These are phyloP conservation scores for Trichonephila clavata DNA, from an alignment of 1,140 invertebrate genomes.

Conservation along the genomic window DNA sequence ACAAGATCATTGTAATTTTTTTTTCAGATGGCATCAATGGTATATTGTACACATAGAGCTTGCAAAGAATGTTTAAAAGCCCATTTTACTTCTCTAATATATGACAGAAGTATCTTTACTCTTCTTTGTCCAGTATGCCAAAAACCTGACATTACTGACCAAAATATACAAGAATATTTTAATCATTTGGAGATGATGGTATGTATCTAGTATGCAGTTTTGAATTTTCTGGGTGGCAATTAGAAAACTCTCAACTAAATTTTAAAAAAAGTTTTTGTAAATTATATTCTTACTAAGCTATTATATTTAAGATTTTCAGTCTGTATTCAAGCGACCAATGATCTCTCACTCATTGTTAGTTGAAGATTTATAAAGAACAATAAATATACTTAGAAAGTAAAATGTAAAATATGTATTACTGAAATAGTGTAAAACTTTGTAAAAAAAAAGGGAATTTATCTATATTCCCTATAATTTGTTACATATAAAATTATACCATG, in stretches of 20 bases:
- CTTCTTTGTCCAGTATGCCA: constrained; percentile 96
- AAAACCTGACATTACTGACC: constrained; percentile 85
- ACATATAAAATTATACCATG: no score
- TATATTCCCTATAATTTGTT: no score
- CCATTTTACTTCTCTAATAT: constrained; percentile 95
- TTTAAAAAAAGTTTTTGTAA: no score
- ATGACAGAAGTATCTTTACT: constrained; percentile 92
- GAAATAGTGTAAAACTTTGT: no score
- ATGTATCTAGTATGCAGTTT: neutral
- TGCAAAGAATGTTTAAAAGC: constrained; percentile 93
- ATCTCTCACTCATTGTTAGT: neutral
- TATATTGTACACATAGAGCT: constrained; percentile 92
- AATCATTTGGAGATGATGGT: constrained; percentile 92
- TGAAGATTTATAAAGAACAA: no score
- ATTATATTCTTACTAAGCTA: neutral
- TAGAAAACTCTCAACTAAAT: no score
- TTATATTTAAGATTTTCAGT: neutral
- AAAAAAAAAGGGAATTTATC: no score
- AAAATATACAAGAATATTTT: constrained; percentile 92
- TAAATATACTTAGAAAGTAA: no score
- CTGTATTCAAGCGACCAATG: neutral
- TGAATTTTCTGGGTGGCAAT: no score
- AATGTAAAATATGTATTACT: no score
- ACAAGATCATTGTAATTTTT: neutral
- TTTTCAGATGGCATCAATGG: constrained; percentile 91